Base-by-base conservation (phyloP, 2,797 vertebrate genomes). In the Diplodus puntazzo region DNA sequence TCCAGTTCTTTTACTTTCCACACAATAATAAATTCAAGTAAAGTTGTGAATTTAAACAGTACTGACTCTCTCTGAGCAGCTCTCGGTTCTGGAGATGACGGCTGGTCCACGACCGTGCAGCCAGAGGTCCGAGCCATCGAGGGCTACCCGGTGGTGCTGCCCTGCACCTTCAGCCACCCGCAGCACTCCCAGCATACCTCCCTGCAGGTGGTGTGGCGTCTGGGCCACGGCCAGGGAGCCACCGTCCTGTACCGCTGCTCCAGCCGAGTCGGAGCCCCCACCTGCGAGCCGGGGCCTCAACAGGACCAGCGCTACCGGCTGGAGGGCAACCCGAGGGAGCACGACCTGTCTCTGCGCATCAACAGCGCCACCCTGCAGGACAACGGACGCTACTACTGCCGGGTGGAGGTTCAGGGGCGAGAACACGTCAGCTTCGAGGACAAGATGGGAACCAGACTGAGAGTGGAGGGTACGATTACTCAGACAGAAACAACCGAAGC, bases 121-220 rank as follows among this genome's bases (percentile, higher is more conserved):
- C 69, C 96, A 0, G 97, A 99, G 61, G 95, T 97, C 0, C 94
- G 94, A 0, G 97, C 96, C 0, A 92, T 95, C 0, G 94, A 96
- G 0, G 96, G 97, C 20, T 96, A 97, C 86, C 95, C 92, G 0
- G 96, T 93, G 2, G 92, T 97, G 75, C 94, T 99, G 85, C 96
- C 97, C 52, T 99, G 98, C 87, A 96, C 95, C 34, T 99, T 98
- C 92, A 97, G 96, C 23, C 97, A 98, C 87, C 97, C 98, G 0
- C 96, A 97, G 86, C 95, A 96, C 83, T 95, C 92, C 11, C 95
- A 96, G 64, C 96, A 97, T 79, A 88, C 96, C 52, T 95, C 95
- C 5, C 94, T 99, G 85, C 95, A 96, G 0, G 96, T 96, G 86
- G 90, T 96, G 55, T 99, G 98, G 98, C 96, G 95, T 42, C 88